These are phyloP conservation scores for Ennomos quercinarius DNA, from an alignment of 2,888 invertebrate genomes.

Conservation along the genomic window DNA sequence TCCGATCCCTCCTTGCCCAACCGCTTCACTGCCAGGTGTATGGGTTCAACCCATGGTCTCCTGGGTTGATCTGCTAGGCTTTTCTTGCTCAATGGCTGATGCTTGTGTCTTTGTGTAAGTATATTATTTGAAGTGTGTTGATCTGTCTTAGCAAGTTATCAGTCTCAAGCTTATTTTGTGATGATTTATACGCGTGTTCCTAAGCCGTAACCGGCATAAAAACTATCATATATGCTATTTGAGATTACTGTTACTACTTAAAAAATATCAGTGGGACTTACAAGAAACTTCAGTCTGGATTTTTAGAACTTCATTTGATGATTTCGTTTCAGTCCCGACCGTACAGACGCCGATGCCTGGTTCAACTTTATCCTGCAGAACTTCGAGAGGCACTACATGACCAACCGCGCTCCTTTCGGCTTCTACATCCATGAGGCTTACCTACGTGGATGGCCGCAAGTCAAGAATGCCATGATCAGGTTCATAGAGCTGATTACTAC, in stretches of 20 bases:
- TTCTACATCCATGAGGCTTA: slow-evolving; percentile 89
- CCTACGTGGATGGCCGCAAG: slow-evolving; percentile 62
- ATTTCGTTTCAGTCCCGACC: slow-evolving; percentile 51
- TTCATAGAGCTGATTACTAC: slow-evolving; percentile 84
- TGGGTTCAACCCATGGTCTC: slow-evolving; percentile 89
- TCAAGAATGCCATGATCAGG: slow-evolving; percentile 79
- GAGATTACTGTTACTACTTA: no score
- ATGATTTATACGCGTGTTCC: no score
- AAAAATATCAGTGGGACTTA: no score
- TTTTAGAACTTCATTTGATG: neutral
- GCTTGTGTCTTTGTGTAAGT: slow-evolving; percentile 79
- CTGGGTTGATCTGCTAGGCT: slow-evolving; percentile 72
- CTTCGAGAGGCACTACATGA: slow-evolving; percentile 87
- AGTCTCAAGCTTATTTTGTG: no score
- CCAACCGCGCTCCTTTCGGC: slow-evolving; percentile 88
- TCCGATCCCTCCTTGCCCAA: slow-evolving; percentile 83
- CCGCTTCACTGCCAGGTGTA: slow-evolving; percentile 82
- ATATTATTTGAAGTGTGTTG: neutral
- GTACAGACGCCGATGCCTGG: slow-evolving; percentile 74
- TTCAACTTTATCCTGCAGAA: slow-evolving; percentile 86
- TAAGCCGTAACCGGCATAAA: no score
- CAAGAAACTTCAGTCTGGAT: neutral
- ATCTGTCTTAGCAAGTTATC: no score
- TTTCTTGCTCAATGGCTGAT: slow-evolving; percentile 85
- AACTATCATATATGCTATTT: no score